A percentile compares a stretch with the other conserved stretches of the same genome.
Conservation (phyloP, 2,113 vertebrate species). For the Larimichthys crocea region DNA sequence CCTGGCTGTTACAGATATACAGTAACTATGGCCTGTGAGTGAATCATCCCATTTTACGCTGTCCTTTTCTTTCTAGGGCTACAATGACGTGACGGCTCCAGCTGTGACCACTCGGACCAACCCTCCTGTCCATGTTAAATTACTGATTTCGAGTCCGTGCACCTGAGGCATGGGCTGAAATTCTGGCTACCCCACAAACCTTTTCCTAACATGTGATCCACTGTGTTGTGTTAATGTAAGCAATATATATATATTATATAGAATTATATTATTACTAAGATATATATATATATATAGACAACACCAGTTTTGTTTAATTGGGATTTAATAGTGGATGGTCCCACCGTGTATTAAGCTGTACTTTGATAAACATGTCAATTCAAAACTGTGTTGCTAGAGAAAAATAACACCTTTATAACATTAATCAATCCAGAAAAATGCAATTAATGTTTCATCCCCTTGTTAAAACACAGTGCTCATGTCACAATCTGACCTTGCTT, state of each 20-base stretch:
- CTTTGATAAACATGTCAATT: not conserved
- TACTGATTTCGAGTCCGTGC: slow-evolving; percentile 25
- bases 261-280: too few relatives aligned
- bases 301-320: slow-evolving; percentile 8
- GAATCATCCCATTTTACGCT: slow-evolving; percentile 1
- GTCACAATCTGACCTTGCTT: slow-evolving; percentile 28
- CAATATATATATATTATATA: not conserved
- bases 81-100: slow-evolving; percentile 64
- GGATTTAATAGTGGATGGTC: not conserved
- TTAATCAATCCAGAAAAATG: not conserved
- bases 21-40: not conserved
- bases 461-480: slow-evolving; percentile 48
- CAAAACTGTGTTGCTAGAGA: not conserved
- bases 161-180: slow-evolving; percentile 26
- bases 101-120: slow-evolving; percentile 84
- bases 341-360: not conserved
- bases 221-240: slow-evolving; percentile 29
- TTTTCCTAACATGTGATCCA: slow-evolving; percentile 34
- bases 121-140: slow-evolving; percentile 76
- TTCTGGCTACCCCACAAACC: slow-evolving; percentile 8
- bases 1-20: not conserved
- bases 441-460: not conserved
- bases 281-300: not conserved
- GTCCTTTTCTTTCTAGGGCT: slow-evolving; percentile 42
- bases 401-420: not conserved